These are phyloP conservation scores for Enteromius fasciolatus DNA, from an alignment of 2,797 vertebrate species.

Conservation along the genomic window DNA sequence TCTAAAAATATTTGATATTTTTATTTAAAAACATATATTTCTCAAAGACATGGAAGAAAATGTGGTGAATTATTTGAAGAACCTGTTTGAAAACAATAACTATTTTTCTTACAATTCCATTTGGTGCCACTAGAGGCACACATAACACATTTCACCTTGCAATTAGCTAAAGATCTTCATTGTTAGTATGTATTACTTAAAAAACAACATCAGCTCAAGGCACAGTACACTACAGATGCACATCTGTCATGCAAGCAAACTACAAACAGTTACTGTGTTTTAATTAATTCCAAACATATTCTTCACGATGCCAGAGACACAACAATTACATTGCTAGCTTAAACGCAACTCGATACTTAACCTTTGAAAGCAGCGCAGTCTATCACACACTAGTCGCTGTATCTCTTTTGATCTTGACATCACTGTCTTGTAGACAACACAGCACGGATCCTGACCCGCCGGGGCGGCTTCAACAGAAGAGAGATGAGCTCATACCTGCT, in stretches of 20 bases:
- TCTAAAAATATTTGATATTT: too few relatives aligned
- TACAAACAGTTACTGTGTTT: background rate
- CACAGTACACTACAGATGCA: background rate
- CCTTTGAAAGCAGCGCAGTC: background rate
- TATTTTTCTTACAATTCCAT: background rate
- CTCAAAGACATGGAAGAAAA: background rate
- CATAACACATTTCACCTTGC: background rate
- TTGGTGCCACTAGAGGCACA: background rate
- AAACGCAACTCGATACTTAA: background rate
- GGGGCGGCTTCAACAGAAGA: conserved; percentile 89
- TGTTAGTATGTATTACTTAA: background rate
- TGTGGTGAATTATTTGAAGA: background rate
- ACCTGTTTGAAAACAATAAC: background rate
- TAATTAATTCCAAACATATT: background rate
- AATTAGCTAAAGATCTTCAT: background rate
- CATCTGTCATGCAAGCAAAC: background rate
- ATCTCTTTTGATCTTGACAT: conserved; percentile 17
- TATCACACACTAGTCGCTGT: background rate
- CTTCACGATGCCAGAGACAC: background rate
- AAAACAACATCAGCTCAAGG: too few relatives aligned
- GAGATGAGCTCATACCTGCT: conserved; percentile 91
- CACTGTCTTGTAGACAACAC: conserved; percentile 86
- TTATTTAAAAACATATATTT: background rate
- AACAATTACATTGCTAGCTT: background rate
- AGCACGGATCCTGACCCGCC: conserved; percentile 90